These are phyloP conservation scores for Trichopoda pennipes DNA, from an alignment of 2,888 invertebrate species.

Conservation along the genomic window DNA sequence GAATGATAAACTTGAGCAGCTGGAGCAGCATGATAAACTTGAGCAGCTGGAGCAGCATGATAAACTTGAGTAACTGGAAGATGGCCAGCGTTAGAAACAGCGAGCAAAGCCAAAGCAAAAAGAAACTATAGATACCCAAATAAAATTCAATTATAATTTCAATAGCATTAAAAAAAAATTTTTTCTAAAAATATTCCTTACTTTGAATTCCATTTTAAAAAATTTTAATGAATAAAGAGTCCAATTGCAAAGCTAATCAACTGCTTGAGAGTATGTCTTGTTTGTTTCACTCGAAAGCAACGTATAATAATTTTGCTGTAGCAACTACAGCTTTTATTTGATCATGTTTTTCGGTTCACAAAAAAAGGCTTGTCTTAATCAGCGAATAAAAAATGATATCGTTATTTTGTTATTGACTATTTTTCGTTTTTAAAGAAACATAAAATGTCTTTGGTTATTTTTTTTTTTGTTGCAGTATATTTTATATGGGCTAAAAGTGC, in stretches of 20 bases:
- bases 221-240: constrained; percentile 41
- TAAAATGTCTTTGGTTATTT: too few relatives aligned
- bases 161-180: background rate
- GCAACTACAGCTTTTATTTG: too few relatives aligned
- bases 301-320: background rate
- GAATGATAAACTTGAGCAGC: constrained; percentile 69
- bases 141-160: constrained; percentile 73
- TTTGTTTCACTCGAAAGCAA: constrained; percentile 54
- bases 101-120: constrained; percentile 69
- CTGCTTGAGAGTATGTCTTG: constrained; percentile 53
- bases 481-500: too few relatives aligned
- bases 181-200: constrained; percentile 20
- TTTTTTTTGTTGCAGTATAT: too few relatives aligned
- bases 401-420: too few relatives aligned
- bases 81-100: constrained; percentile 71
- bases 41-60: constrained; percentile 71
- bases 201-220: constrained; percentile 67
- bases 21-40: constrained; percentile 71
- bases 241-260: constrained; percentile 27
- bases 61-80: constrained; percentile 70
- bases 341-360: too few relatives aligned
- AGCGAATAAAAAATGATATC: too few relatives aligned
- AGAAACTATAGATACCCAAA: constrained; percentile 61
- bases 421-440: too few relatives aligned
- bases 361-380: too few relatives aligned